Conservation (phyloP, 2,797 vertebrate genomes). For the Peromyscus nudipes region DNA sequence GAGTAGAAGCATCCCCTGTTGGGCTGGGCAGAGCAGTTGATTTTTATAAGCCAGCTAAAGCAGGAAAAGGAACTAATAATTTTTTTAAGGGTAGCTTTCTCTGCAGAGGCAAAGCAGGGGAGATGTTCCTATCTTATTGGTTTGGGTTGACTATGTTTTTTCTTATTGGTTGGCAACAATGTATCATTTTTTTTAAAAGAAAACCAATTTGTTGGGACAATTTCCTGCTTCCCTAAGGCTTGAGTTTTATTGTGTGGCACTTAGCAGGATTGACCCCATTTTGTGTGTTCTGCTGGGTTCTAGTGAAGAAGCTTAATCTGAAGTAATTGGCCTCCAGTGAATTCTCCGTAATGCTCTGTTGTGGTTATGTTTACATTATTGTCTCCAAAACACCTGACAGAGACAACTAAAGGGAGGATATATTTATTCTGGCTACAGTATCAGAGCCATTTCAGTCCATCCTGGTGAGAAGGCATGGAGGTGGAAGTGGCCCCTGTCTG, state of each 20-base stretch:
- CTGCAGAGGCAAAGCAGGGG: background rate
- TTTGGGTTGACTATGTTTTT: background rate
- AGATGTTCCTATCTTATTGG: background rate
- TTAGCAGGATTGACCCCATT: background rate
- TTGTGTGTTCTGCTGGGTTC: background rate
- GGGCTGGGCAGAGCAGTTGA: background rate
- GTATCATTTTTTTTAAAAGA: background rate
- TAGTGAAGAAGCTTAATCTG: background rate
- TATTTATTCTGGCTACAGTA: background rate
- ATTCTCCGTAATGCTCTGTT: background rate
- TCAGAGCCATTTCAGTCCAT: background rate
- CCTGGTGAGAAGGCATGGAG: background rate
- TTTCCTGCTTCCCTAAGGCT: background rate
- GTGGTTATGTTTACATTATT: background rate
- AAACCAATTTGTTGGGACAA: background rate
- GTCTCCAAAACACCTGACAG: background rate
- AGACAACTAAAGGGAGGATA: background rate
- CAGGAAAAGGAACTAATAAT: background rate
- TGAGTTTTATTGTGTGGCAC: background rate
- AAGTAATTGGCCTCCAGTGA: background rate
- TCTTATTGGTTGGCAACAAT: background rate
- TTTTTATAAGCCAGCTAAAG: background rate
- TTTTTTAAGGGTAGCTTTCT: background rate
- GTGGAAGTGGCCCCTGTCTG: background rate
- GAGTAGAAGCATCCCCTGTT: background rate